These are phyloP conservation scores for Nyctalus aviator DNA, from an alignment of 2,797 vertebrate genomes.

Conservation along the genomic window DNA sequence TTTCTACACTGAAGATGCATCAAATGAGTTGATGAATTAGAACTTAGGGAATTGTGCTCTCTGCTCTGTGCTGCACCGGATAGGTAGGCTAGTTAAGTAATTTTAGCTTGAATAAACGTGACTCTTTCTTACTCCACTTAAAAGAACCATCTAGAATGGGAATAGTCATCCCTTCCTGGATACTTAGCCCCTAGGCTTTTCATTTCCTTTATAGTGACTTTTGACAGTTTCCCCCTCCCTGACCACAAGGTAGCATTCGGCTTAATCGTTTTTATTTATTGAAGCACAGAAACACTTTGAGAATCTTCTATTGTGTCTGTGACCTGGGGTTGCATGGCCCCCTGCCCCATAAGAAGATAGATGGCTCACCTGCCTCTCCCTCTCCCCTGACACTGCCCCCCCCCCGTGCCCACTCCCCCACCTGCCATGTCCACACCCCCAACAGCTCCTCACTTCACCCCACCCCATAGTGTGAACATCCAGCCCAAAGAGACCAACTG, in stretches of 20 bases:
- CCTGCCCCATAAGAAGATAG: not conserved
- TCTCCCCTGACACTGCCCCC: not conserved
- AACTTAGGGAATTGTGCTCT: not conserved
- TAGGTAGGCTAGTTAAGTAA: not conserved
- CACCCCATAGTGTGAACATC: not conserved
- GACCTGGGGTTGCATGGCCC: not conserved
- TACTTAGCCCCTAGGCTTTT: not conserved
- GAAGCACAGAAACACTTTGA: not conserved
- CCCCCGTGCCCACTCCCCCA: not conserved
- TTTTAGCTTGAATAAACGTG: not conserved
- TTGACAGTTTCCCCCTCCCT: not conserved
- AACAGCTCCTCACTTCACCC: not conserved
- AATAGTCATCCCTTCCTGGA: not conserved
- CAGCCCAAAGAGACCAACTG: not conserved
- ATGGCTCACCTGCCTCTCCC: not conserved
- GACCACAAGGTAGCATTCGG: not conserved
- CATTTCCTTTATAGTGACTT: slow-evolving; percentile 4
- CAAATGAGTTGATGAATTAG: too few relatives aligned
- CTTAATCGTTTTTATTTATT: not conserved
- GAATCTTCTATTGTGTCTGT: not conserved
- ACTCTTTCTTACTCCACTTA: not conserved
- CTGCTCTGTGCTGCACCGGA: not conserved
- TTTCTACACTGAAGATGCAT: not conserved
- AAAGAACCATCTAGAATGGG: slow-evolving; percentile 7
- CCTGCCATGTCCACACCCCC: not conserved